phyloP scores from a whole-genome alignment of 2,113 vertebrate genomes.

The Coptodon bakossiorum region DNA sequence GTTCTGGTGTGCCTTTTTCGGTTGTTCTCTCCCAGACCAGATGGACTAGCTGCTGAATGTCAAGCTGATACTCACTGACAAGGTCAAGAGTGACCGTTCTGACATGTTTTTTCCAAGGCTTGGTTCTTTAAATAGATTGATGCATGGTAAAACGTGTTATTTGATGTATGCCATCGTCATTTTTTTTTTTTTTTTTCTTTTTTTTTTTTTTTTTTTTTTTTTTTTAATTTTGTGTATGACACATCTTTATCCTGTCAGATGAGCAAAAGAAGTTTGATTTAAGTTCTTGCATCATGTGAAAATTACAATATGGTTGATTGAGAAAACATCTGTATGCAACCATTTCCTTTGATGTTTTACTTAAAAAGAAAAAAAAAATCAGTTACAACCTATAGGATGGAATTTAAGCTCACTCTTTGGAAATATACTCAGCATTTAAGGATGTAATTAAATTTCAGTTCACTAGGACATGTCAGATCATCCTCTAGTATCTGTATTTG shows the following conservation, averaged over 20 bases:
- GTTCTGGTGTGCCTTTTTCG: conserved; percentile 39
- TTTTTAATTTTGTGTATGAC: neutral
- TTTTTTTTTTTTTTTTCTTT: neutral
- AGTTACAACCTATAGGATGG: neutral
- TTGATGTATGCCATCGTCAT: neutral
- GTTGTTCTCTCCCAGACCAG: conserved; percentile 11
- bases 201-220: too few relatives aligned
- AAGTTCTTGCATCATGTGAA: neutral
- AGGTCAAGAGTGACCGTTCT: neutral
- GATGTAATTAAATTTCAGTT: neutral
- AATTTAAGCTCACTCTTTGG: neutral
- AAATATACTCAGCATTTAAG: neutral
- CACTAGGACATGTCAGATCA: neutral
- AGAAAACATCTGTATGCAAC: neutral
- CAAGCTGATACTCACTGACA: neutral
- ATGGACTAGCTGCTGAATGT: neutral
- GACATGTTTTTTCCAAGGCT: neutral
- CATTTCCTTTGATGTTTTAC: neutral
- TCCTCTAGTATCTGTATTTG: neutral
- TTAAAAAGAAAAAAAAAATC: neutral
- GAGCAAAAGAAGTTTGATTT: neutral
- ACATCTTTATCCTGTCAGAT: neutral
- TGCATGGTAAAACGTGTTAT: neutral
- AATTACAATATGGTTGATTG: neutral
- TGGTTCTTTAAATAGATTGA: neutral